Evolutionary conservation across 2,888 invertebrate genomes (phyloP).

Genomic region (Stenichneumon culpator): DNA sequence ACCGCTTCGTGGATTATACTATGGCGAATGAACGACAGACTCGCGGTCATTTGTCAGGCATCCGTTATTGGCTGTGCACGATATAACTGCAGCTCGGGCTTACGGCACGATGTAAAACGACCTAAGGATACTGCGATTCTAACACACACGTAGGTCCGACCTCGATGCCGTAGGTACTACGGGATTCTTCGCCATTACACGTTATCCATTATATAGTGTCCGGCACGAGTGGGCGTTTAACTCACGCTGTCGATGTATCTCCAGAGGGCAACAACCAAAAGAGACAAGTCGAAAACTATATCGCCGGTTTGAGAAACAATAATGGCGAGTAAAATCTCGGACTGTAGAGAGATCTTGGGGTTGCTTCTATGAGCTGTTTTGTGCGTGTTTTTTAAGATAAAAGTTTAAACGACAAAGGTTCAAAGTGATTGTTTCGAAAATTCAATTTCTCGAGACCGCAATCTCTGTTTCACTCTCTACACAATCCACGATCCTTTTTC

Average conservation of each 20-base stretch:
- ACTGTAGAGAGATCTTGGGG: not conserved
- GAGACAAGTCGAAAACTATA: not conserved
- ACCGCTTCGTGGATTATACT: slow-evolving; percentile 34
- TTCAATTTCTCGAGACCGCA: not conserved
- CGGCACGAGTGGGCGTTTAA: slow-evolving; percentile 26
- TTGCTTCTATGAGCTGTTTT: not conserved
- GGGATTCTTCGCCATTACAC: slow-evolving; percentile 45
- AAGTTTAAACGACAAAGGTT: not conserved
- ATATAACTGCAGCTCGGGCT: slow-evolving; percentile 12
- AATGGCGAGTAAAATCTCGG: not conserved
- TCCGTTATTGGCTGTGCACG: slow-evolving; percentile 39
- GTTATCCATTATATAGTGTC: slow-evolving; percentile 47
- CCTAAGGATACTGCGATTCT: not conserved
- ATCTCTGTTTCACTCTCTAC: not conserved
- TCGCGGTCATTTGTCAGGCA: slow-evolving; percentile 52
- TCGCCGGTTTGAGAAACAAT: not conserved
- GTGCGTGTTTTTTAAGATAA: not conserved
- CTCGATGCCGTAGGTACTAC: slow-evolving; percentile 50
- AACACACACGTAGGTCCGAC: slow-evolving; percentile 28
- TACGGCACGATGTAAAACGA: slow-evolving; percentile 46
- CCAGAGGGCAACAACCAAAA: not conserved
- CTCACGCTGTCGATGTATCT: slow-evolving; percentile 13
- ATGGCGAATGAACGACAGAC: slow-evolving; percentile 43
- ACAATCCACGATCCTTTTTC: not conserved
- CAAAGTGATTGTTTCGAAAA: not conserved